Conservation (phyloP, 2,113 vertebrate species). For the Salvelinus namaycush region DNA sequence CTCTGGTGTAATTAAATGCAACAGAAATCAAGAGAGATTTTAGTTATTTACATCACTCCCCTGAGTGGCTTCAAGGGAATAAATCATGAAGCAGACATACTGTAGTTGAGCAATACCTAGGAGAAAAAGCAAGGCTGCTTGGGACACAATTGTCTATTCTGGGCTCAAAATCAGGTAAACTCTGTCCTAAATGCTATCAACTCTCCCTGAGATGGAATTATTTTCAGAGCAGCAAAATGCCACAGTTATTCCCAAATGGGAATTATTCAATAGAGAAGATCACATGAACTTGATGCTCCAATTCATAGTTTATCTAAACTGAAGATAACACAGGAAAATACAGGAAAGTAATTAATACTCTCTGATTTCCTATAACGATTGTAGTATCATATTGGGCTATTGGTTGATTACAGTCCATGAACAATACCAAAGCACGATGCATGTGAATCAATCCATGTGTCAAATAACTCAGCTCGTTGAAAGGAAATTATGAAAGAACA, state of each 20-base stretch:
- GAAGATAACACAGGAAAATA: too few relatives aligned
- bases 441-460: background rate
- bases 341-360: too few relatives aligned
- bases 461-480: too few relatives aligned
- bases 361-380: too few relatives aligned
- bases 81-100: conserved; percentile 35
- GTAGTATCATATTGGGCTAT: background rate
- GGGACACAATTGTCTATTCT: background rate
- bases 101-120: background rate
- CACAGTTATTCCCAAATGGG: background rate
- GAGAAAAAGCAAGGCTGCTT: background rate
- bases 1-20: conserved; percentile 30
- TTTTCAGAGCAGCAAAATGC: background rate
- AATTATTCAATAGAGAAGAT: too few relatives aligned
- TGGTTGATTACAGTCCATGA: background rate
- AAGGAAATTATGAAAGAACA: too few relatives aligned
- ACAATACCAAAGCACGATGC: background rate
- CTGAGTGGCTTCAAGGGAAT: conserved; percentile 35
- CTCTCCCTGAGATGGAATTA: background rate
- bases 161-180: background rate
- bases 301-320: too few relatives aligned
- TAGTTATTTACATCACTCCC: conserved; percentile 39
- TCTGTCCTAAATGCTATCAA: background rate
- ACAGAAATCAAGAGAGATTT: conserved; percentile 29
- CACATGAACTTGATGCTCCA: too few relatives aligned